Evolutionary conservation across 2,113 vertebrate genomes (phyloP).

Genomic region (Bufo bufo): DNA sequence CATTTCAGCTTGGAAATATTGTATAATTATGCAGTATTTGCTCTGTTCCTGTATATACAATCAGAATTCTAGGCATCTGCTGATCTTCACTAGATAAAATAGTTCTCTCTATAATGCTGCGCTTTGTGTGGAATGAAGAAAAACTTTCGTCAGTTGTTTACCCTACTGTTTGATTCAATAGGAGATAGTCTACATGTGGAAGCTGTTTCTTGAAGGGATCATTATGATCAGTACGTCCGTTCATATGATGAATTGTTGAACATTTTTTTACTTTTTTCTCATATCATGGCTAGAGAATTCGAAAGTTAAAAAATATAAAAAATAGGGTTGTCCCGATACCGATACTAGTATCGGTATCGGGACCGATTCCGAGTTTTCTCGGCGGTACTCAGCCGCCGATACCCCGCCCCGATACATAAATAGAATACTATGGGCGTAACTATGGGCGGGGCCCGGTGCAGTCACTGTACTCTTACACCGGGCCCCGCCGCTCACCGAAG

Average conservation of each 20-base stretch:
- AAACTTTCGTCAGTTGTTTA: background rate
- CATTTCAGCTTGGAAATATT: background rate
- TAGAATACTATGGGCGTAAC: too few species aligned
- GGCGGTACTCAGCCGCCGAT: too few species aligned
- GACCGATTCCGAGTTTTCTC: too few species aligned
- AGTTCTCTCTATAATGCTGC: background rate
- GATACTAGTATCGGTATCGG: too few species aligned
- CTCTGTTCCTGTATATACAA: background rate
- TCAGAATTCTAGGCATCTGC: background rate
- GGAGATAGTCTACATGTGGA: constrained; percentile 1
- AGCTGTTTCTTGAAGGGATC: background rate
- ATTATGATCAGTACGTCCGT: background rate
- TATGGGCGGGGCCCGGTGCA: too few species aligned
- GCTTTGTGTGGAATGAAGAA: background rate
- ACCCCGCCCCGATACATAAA: too few species aligned
- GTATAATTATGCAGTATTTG: constrained; percentile 25
- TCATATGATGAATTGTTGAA: background rate
- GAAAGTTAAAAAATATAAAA: too few species aligned
- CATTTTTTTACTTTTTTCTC: background rate
- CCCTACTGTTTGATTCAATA: background rate
- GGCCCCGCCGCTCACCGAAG: too few species aligned
- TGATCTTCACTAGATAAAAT: background rate
- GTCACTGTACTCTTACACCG: too few species aligned
- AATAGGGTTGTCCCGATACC: too few species aligned
- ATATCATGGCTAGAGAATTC: background rate